Percentiles rank a stretch among this genome's conserved stretches.
phyloP scores from a whole-genome alignment of 2,113 vertebrate genomes.

The Calidris pugnax region DNA sequence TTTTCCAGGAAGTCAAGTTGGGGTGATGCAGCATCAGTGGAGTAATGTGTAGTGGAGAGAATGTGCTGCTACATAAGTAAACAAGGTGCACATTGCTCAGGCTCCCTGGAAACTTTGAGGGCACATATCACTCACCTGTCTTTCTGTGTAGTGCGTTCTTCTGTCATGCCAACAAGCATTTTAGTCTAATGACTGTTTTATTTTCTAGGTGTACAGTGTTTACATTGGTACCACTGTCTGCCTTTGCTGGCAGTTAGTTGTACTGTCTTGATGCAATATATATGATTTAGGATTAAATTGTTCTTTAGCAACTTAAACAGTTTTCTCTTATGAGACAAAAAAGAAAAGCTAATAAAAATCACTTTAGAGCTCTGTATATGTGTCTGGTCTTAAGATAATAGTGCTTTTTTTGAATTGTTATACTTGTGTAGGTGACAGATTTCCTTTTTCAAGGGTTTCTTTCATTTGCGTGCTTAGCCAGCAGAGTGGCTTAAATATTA shows the following conservation, averaged over 20 bases:
- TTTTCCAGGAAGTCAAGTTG: not conserved
- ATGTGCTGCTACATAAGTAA: not conserved
- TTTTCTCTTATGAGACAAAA: not conserved
- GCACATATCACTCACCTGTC: not conserved
- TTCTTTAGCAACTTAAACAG: not conserved
- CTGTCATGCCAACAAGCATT: not conserved
- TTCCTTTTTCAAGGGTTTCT: not conserved
- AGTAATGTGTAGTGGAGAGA: not conserved
- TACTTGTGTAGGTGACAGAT: not conserved
- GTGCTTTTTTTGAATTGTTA: not conserved
- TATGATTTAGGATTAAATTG: not conserved
- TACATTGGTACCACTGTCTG: not conserved
- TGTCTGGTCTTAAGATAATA: not conserved
- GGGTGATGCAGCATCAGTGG: not conserved
- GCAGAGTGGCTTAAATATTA: not conserved
- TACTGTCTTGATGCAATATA: not conserved
- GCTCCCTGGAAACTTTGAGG: not conserved
- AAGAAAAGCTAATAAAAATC: not conserved
- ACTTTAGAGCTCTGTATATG: not conserved
- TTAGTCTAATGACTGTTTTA: not conserved
- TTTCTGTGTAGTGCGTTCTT: not conserved
- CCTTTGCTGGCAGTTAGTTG: not conserved
- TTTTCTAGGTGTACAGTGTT: not conserved
- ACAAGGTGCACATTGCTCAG: not conserved
- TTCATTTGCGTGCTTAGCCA: not conserved